A percentile compares a stretch with the other conserved stretches of the same genome.
Evolutionary conservation across 2,113 vertebrate genomes (phyloP).

Genomic region (Saccopteryx leptura): DNA sequence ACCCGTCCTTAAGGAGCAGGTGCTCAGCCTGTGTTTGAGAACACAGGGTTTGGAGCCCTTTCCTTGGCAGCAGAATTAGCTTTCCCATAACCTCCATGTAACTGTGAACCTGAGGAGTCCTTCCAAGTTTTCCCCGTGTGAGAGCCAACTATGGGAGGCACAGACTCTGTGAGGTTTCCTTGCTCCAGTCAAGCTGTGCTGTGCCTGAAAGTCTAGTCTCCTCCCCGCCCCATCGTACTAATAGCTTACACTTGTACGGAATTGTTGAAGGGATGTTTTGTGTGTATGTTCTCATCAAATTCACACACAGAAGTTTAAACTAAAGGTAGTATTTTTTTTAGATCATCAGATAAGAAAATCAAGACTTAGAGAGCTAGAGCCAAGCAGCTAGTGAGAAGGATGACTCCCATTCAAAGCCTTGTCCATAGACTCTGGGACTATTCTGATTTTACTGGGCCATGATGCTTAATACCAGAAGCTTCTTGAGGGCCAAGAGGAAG

Average conservation of each 20-base stretch:
- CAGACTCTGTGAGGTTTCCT: conserved; percentile 44
- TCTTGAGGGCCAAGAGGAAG: background rate
- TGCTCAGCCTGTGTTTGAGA: conserved; percentile 38
- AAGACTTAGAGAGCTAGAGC: background rate
- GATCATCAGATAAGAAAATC: background rate
- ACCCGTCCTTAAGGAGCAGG: conserved; percentile 3
- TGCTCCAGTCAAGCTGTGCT: conserved; percentile 60
- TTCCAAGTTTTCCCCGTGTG: conserved; percentile 52
- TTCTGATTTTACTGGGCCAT: background rate
- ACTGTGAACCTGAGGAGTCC: conserved; percentile 63
- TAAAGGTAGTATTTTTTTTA: background rate
- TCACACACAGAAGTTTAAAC: background rate
- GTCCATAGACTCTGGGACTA: background rate
- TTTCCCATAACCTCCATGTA: conserved; percentile 71
- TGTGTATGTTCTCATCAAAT: background rate
- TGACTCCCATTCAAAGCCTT: background rate
- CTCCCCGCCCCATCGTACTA: background rate
- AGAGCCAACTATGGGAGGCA: conserved; percentile 48
- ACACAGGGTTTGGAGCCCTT: conserved; percentile 8
- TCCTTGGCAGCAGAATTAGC: conserved; percentile 66
- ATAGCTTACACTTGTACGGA: background rate
- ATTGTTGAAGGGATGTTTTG: conserved; percentile 14
- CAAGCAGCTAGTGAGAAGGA: background rate
- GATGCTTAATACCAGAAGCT: background rate
- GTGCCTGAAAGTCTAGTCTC: conserved; percentile 41